Base-by-base conservation (phyloP, 1,140 invertebrate genomes). In the Drosophila cardini region DNA sequence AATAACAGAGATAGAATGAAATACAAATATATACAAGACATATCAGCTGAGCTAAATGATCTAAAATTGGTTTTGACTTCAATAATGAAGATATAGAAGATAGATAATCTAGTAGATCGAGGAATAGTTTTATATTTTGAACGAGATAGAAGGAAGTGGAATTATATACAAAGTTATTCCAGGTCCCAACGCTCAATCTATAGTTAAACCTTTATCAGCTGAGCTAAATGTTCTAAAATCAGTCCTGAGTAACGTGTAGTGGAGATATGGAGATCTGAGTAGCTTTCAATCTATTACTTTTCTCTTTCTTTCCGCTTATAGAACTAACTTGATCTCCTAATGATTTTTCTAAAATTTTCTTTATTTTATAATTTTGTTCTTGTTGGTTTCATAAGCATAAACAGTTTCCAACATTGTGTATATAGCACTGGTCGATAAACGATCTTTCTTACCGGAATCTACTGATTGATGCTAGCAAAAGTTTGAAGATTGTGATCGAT, bases 291-390 rank as follows among this genome's bases (percentile, higher is more conserved):
- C 21, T 26, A 0, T 26, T 26, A 26, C 5, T 26, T 26, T 26
- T 26, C 4, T 4, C 21, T 5, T 26, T 26, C 4, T 26, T 26
- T 26, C 21, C 0, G 21, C 4, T 26, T 26, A 26, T 26, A 26
- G 21, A 3, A 26, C 21, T 26, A 26, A 26, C 4, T 26, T 4
- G 5, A 1, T 26, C 21, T 26, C 21, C 21, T 18, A 38, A 11
- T 46, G 38, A 36, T 9, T 78, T 71, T 71, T 71, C 45, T 46
- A 75, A 53, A 58, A 64, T 52, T 80, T 80, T 67, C 40, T 81
- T 84, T 85, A 73, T 73, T 84, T 74, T 58, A 63, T 53, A 72
- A 64, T 69, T 72, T 83, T 67, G 78, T 70, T 67, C 65, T 76
- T 75, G 67, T 82, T 73, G 63, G 48, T 79, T 76, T 76, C 36